A percentile compares a stretch with the other conserved stretches of the same genome.
Evolutionary conservation across 2,113 vertebrate species (phyloP).

Genomic region (Vombatus ursinus): DNA sequence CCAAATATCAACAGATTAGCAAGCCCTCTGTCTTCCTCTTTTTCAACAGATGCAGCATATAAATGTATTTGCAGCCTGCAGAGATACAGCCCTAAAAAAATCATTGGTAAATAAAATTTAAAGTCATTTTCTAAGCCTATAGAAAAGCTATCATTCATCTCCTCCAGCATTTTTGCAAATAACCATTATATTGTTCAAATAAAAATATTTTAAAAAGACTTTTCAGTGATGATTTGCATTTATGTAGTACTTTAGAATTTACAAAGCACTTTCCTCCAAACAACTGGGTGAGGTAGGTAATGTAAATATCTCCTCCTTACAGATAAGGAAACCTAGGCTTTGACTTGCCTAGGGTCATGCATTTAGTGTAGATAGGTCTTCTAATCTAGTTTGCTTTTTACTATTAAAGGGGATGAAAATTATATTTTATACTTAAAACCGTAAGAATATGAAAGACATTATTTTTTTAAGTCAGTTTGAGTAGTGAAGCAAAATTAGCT

Average conservation of each 20-base stretch:
- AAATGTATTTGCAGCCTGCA: background rate
- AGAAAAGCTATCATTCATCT: background rate
- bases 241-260: background rate
- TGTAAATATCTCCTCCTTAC: background rate
- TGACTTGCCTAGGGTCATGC: background rate
- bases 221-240: background rate
- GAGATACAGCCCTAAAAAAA: background rate
- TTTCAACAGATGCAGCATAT: background rate
- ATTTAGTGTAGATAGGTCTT: background rate
- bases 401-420: background rate
- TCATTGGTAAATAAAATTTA: slow-evolving; percentile 3
- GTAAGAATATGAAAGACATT: background rate
- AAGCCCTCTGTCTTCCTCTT: slow-evolving; percentile 1
- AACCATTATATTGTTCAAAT: background rate
- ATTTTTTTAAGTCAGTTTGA: background rate
- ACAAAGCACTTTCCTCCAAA: background rate
- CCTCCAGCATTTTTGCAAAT: slow-evolving; percentile 10
- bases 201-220: background rate
- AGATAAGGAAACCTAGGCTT: background rate
- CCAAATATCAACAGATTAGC: background rate
- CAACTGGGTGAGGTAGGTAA: background rate
- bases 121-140: slow-evolving; percentile 4
- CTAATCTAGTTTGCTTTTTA: background rate
- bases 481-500: background rate
- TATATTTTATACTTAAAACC: background rate